Conservation (phyloP, 2,797 vertebrate species). For the Eulemur mongoz region DNA sequence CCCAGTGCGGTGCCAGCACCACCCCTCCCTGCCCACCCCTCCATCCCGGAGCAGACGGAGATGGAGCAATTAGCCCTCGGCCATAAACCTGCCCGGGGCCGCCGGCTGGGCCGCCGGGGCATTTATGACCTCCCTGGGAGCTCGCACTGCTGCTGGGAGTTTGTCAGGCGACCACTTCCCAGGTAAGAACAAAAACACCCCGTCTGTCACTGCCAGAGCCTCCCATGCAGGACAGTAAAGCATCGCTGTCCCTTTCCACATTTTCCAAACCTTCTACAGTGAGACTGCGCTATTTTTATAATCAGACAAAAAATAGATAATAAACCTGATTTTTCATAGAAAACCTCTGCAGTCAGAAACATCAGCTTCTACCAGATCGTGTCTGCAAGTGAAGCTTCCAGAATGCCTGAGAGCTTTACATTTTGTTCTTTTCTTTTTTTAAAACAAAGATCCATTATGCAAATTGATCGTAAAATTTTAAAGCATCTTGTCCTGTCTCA, state of each 20-base stretch:
- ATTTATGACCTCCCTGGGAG: slow-evolving; percentile 59
- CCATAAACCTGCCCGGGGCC: slow-evolving; percentile 10
- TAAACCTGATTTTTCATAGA: neutral
- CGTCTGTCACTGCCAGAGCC: slow-evolving; percentile 60
- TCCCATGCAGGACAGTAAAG: neutral
- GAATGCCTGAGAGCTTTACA: accelerated
- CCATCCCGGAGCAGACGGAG: neutral
- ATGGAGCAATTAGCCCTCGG: slow-evolving; percentile 40
- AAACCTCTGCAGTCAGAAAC: neutral
- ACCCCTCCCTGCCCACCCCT: neutral
- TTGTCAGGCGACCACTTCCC: slow-evolving; percentile 56
- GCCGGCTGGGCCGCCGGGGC: slow-evolving; percentile 25
- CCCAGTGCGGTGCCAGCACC: accelerated
- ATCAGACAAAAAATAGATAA: neutral
- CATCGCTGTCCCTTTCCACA: accelerated
- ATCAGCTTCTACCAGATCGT: accelerated
- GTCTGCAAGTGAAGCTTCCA: accelerated
- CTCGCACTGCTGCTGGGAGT: neutral
- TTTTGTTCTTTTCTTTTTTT: neutral
- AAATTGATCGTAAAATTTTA: neutral
- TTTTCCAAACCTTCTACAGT: neutral
- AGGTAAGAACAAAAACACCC: slow-evolving; percentile 54
- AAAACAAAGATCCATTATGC: slow-evolving; percentile 30
- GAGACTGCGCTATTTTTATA: neutral
- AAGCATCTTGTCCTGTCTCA: neutral